Conservation (phyloP, 2,113 vertebrate genomes). For the Gracilinanus agilis region DNA sequence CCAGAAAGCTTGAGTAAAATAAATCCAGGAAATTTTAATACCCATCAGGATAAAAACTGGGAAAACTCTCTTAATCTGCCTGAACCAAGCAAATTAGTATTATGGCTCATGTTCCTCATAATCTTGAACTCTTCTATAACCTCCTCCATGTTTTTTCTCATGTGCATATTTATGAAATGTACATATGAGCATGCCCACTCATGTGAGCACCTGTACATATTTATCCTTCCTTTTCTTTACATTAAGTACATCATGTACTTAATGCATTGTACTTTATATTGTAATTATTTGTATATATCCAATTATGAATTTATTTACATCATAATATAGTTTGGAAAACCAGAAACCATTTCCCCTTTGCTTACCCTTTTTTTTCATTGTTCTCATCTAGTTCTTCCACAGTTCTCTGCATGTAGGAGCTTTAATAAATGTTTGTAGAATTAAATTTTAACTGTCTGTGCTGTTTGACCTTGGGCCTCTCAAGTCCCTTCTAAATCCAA, state of each 20-base stretch:
- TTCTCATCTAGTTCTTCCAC: neutral
- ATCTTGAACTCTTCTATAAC: neutral
- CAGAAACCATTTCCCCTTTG: neutral
- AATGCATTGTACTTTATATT: neutral
- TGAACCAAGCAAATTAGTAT: conserved; percentile 6
- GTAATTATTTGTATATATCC: neutral
- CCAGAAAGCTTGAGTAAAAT: neutral
- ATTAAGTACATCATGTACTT: neutral
- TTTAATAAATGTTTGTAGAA: neutral
- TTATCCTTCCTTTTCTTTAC: neutral
- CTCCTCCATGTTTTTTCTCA: neutral
- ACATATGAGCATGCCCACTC: neutral
- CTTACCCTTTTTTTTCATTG: neutral
- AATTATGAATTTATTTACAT: neutral
- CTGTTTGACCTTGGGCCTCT: neutral
- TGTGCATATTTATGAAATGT: neutral
- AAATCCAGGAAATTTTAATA: conserved; percentile 14
- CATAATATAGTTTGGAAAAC: neutral
- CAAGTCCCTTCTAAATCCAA: neutral
- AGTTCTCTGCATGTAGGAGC: neutral
- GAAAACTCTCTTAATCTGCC: conserved; percentile 9
- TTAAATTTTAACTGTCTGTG: neutral
- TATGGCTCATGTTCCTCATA: neutral
- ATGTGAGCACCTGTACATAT: neutral
- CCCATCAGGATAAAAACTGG: conserved; percentile 3